Evolutionary conservation across 2,797 vertebrate species (phyloP).

Genomic region (Lagocephalus sceleratus): DNA sequence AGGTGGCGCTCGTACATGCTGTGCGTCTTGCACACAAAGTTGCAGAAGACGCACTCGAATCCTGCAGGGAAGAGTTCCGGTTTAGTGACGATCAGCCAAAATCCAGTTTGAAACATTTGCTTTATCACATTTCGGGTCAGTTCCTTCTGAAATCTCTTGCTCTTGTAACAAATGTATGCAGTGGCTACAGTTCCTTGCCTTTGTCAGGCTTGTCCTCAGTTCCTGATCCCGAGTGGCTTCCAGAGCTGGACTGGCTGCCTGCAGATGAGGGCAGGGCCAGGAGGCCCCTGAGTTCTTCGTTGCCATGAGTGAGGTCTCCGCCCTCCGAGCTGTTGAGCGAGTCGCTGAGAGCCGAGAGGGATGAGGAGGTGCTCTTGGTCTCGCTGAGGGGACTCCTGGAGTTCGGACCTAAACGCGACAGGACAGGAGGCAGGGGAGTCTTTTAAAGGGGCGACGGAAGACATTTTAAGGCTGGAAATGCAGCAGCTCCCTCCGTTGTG

Average conservation of each 20-base stretch:
- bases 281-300: conserved; percentile 87
- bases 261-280: conserved; percentile 89
- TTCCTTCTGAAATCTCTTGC: too few species aligned
- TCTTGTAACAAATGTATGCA: neutral
- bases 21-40: conserved; percentile 98
- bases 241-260: conserved; percentile 87
- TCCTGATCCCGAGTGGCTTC: conserved; percentile 83
- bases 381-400: conserved; percentile 85
- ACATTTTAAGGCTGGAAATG: conserved; percentile 13
- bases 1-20: conserved; percentile 98
- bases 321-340: conserved; percentile 96
- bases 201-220: conserved; percentile 93
- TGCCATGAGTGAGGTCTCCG: conserved; percentile 84
- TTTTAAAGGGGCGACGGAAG: neutral
- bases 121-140: too few species aligned
- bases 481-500: conserved; percentile 6
- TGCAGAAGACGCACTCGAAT: conserved; percentile 99
- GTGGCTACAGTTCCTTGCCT: conserved; percentile 72
- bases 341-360: conserved; percentile 94
- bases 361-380: conserved; percentile 96
- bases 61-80: conserved; percentile 71
- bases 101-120: neutral
- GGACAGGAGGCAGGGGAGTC: neutral
- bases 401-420: conserved; percentile 64
- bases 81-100: neutral